A percentile compares a stretch with the other conserved stretches of the same genome.
phyloP scores from a whole-genome alignment of 2,797 vertebrate species.

The Enteromius paludinosus region DNA sequence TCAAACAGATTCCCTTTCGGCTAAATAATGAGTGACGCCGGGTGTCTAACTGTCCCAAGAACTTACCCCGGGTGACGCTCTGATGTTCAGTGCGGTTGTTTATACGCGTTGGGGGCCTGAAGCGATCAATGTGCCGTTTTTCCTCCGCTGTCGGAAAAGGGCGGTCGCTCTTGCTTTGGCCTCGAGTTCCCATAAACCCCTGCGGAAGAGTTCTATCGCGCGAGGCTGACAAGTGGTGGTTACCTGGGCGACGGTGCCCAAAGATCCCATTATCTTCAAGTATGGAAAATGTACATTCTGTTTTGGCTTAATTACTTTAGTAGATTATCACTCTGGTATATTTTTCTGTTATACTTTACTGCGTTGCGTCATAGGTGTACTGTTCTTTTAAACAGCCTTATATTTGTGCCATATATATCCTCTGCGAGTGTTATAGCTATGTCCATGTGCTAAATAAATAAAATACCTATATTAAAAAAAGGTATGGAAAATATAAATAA shows the following conservation, averaged over 20 bases:
- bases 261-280: not conserved
- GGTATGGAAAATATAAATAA: not conserved
- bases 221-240: constrained; percentile 63
- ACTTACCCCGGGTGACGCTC: constrained; percentile 69
- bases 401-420: not conserved
- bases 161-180: constrained; percentile 75
- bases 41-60: constrained; percentile 32
- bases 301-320: not conserved
- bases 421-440: not conserved
- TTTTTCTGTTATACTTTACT: not conserved
- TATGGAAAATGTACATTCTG: not conserved
- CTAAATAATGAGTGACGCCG: not conserved
- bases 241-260: constrained; percentile 13
- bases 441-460: no score
- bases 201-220: constrained; percentile 65
- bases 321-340: not conserved
- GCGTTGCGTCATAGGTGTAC: not conserved
- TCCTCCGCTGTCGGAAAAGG: constrained; percentile 76
- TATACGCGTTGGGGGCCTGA: constrained; percentile 63
- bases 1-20: constrained; percentile 61
- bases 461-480: not conserved
- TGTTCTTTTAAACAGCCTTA: not conserved
- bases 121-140: constrained; percentile 71
- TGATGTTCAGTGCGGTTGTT: constrained; percentile 65
- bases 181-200: constrained; percentile 82